Conservation (phyloP, 2,888 invertebrate species). For the Diplolepis rosae region DNA sequence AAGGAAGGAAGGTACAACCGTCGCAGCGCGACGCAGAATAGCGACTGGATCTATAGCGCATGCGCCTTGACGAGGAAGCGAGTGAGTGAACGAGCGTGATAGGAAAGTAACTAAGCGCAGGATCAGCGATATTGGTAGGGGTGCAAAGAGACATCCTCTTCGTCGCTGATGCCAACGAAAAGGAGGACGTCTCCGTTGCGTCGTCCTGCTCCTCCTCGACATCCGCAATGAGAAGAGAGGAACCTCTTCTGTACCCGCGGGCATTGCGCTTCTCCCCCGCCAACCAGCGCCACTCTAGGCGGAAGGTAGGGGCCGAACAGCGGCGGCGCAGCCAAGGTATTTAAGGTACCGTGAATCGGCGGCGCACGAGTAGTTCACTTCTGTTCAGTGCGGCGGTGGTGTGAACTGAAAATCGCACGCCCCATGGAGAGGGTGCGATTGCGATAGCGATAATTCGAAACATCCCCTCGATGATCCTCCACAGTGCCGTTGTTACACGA, state of each 20-base stretch:
- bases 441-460: slow-evolving; percentile 39
- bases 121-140: not conserved
- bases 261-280: slow-evolving; percentile 63
- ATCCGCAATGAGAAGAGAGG: slow-evolving; percentile 42
- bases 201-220: slow-evolving; percentile 45
- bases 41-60: slow-evolving; percentile 18
- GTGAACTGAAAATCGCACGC: slow-evolving; percentile 57
- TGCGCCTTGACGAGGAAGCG: too few species aligned
- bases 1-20: slow-evolving; percentile 33
- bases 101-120: not conserved
- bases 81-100: slow-evolving; percentile 36
- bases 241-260: slow-evolving; percentile 53
- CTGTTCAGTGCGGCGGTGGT: slow-evolving; percentile 74
- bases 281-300: slow-evolving; percentile 72
- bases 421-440: slow-evolving; percentile 55
- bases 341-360: slow-evolving; percentile 78
- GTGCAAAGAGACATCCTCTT: slow-evolving; percentile 32
- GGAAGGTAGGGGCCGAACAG: slow-evolving; percentile 75
- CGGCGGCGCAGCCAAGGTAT: slow-evolving; percentile 76
- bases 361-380: slow-evolving; percentile 79
- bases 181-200: slow-evolving; percentile 40
- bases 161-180: slow-evolving; percentile 29
- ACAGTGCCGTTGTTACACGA: slow-evolving; percentile 9
- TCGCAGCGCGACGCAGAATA: slow-evolving; percentile 41
- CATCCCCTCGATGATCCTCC: slow-evolving; percentile 20